phyloP scores from a whole-genome alignment of 64 coral and sea anemone species.

The Hydrozoanthus tunicans region DNA sequence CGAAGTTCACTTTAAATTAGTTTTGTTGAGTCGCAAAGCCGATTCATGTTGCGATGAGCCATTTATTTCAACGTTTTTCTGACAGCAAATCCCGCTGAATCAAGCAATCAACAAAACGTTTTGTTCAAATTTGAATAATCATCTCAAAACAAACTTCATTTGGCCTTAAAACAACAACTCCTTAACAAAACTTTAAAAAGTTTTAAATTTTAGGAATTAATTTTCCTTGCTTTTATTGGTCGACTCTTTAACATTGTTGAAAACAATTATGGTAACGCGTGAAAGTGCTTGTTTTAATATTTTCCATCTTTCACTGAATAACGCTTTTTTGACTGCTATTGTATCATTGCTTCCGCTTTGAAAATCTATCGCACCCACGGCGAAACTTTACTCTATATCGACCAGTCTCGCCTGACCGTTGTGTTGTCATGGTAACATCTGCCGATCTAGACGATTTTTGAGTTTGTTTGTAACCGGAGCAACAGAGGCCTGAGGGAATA shows the following conservation, averaged over 20 bases:
- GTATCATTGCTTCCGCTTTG: not conserved
- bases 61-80: not conserved
- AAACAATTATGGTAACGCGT: too few species aligned
- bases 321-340: too few species aligned
- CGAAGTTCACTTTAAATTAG: not conserved
- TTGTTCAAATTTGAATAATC: not conserved
- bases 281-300: not conserved
- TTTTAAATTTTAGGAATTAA: not conserved
- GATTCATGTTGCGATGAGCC: not conserved
- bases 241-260: too few species aligned
- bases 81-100: not conserved
- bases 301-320: not conserved
- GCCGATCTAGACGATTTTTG: not conserved
- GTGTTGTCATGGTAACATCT: not conserved
- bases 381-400: not conserved
- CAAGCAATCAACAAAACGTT: not conserved
- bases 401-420: not conserved
- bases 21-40: not conserved
- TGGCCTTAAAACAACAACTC: not conserved
- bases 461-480: constrained; percentile 23
- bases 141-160: not conserved
- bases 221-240: not conserved
- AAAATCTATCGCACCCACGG: not conserved
- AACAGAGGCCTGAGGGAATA: not conserved
- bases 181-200: not conserved